phyloP scores from a whole-genome alignment of 1,140 invertebrate species.

The Solenopsis fugax region DNA sequence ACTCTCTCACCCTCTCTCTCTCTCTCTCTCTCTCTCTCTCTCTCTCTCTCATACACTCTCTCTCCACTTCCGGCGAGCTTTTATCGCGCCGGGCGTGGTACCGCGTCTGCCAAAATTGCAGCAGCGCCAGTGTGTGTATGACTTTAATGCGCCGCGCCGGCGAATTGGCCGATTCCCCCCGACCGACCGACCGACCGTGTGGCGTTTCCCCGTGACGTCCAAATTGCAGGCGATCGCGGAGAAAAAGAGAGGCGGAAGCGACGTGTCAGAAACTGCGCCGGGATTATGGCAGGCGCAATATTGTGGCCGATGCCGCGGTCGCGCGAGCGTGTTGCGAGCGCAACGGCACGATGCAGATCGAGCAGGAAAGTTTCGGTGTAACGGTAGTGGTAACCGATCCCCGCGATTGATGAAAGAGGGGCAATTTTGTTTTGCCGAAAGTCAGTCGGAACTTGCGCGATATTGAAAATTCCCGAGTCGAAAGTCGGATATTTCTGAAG shows the following conservation, averaged over 20 bases:
- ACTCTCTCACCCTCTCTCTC: too few species aligned
- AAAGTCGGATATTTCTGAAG: slow-evolving; percentile 19
- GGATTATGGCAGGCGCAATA: slow-evolving; percentile 61
- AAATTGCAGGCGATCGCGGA: slow-evolving; percentile 72
- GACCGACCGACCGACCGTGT: background rate
- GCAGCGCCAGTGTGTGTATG: slow-evolving; percentile 52
- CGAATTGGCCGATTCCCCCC: slow-evolving; percentile 53
- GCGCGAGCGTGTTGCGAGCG: slow-evolving; percentile 37
- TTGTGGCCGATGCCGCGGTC: slow-evolving; percentile 35
- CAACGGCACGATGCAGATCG: slow-evolving; percentile 40
- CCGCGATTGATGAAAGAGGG: slow-evolving; percentile 23
- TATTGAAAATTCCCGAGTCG: slow-evolving; percentile 40
- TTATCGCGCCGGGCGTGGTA: slow-evolving; percentile 70
- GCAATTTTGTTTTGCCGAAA: slow-evolving; percentile 19
- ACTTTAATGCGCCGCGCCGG: slow-evolving; percentile 67
- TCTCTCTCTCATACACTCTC: background rate
- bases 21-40: too few species aligned
- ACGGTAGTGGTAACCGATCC: slow-evolving; percentile 27
- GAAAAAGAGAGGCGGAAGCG: slow-evolving; percentile 67
- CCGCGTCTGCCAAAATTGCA: slow-evolving; percentile 76
- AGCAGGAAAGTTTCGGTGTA: slow-evolving; percentile 9
- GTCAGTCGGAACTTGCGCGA: slow-evolving; percentile 6
- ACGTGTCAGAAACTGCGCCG: slow-evolving; percentile 58
- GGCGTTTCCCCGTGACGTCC: slow-evolving; percentile 62
- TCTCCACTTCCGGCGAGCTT: slow-evolving; percentile 67